Conservation (phyloP, 2,888 invertebrate species). For the Anarsia innoxiella region DNA sequence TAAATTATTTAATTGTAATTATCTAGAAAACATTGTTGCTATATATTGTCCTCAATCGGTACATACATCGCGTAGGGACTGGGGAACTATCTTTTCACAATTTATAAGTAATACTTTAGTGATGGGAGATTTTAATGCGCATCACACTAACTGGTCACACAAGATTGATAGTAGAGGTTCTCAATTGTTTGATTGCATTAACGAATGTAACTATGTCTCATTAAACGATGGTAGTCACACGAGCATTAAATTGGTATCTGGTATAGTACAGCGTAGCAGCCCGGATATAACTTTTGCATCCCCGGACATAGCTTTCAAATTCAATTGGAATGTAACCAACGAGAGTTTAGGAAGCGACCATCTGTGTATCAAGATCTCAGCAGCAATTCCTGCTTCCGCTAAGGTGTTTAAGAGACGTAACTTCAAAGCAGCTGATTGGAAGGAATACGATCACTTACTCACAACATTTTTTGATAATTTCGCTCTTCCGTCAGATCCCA, state of each 20-base stretch:
- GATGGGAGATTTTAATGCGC: slow-evolving; percentile 14
- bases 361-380: not conserved
- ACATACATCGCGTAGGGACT: not conserved
- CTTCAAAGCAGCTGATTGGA: slow-evolving; percentile 3
- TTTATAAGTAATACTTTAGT: slow-evolving; percentile 9
- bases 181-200: not conserved
- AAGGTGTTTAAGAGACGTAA: not conserved
- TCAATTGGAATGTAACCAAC: slow-evolving; percentile 8
- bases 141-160: slow-evolving; percentile 12
- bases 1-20: slow-evolving; percentile 6
- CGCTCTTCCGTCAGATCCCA: not conserved
- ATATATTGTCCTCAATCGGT: slow-evolving; percentile 9
- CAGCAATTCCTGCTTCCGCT: not conserved
- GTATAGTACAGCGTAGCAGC: slow-evolving; percentile 5
- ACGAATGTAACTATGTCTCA: not conserved
- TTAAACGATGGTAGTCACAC: not conserved
- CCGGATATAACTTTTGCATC: slow-evolving; percentile 12
- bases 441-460: not conserved
- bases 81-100: not conserved
- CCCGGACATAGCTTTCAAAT: slow-evolving; percentile 7
- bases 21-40: slow-evolving; percentile 8
- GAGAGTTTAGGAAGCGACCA: slow-evolving; percentile 2
- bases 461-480: not conserved
- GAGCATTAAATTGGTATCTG: not conserved
- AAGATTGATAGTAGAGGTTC: slow-evolving; percentile 3